A percentile compares a stretch with the other conserved stretches of the same genome.
Evolutionary conservation across 2,888 invertebrate species (phyloP).

Genomic region (Meiosimyza platycephala): DNA sequence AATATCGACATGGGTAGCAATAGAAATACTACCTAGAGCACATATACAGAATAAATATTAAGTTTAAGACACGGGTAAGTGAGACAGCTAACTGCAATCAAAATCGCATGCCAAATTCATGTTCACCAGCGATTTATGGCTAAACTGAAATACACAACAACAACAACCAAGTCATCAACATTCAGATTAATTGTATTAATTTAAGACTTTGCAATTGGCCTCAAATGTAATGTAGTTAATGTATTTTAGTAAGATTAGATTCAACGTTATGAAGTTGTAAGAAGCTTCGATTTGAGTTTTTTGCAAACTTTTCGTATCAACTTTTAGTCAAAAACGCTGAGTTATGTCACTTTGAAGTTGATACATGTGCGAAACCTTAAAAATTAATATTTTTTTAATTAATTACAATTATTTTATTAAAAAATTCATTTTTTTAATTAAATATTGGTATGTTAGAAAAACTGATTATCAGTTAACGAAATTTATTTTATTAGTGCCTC

Average conservation of each 20-base stretch:
- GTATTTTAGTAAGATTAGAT: neutral
- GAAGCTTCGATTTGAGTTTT: neutral
- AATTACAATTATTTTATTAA: too few species aligned
- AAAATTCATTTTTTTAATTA: too few species aligned
- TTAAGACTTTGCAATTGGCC: conserved; percentile 13
- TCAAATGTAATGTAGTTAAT: conserved; percentile 1
- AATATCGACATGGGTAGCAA: neutral
- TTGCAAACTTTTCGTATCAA: too few species aligned
- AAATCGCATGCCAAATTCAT: conserved; percentile 18
- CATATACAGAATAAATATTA: neutral
- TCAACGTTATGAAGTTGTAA: neutral
- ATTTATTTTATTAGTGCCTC: too few species aligned
- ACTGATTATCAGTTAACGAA: too few species aligned
- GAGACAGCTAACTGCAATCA: neutral
- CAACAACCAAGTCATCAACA: neutral
- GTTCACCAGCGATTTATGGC: neutral
- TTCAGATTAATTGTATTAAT: conserved; percentile 1
- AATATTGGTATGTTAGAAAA: too few species aligned
- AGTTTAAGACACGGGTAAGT: neutral
- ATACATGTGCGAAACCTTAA: too few species aligned
- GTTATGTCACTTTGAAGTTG: too few species aligned
- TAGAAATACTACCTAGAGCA: neutral
- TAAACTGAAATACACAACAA: neutral
- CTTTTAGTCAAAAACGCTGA: too few species aligned
- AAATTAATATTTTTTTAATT: too few species aligned